These are phyloP conservation scores for Echinops telfairi DNA, from an alignment of 2,113 vertebrate species.

Conservation along the genomic window DNA sequence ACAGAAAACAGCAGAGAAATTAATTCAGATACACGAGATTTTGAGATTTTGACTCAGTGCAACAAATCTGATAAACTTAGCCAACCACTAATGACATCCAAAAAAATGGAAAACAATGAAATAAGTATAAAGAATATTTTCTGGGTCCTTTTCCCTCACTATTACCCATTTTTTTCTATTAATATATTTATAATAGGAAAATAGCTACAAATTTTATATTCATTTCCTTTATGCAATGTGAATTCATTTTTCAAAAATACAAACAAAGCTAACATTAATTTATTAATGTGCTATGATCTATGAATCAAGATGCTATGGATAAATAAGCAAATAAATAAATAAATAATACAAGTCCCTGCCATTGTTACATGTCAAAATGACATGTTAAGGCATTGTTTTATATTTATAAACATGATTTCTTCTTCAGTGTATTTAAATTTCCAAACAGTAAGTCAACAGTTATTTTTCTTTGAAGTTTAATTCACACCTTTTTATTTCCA, in stretches of 20 bases:
- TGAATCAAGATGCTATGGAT: not conserved
- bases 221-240: not conserved
- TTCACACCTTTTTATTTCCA: conserved; percentile 76
- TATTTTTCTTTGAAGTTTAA: conserved; percentile 72
- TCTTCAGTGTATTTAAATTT: not conserved
- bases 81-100: not conserved
- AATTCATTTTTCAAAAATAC: not conserved
- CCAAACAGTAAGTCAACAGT: conserved; percentile 60
- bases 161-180: not conserved
- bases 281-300: not conserved
- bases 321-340: not conserved
- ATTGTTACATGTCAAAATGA: not conserved
- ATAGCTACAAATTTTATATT: not conserved
- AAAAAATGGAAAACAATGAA: not conserved
- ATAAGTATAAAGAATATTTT: not conserved
- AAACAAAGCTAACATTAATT: not conserved
- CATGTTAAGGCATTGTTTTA: not conserved
- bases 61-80: not conserved
- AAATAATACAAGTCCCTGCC: not conserved
- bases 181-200: not conserved
- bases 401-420: not conserved
- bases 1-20: not conserved
- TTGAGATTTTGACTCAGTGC: not conserved
- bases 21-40: not conserved
- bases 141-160: not conserved